These are phyloP conservation scores for Phanerotoma sp. DNA, from an alignment of 2,888 invertebrate species.

Conservation along the genomic window DNA sequence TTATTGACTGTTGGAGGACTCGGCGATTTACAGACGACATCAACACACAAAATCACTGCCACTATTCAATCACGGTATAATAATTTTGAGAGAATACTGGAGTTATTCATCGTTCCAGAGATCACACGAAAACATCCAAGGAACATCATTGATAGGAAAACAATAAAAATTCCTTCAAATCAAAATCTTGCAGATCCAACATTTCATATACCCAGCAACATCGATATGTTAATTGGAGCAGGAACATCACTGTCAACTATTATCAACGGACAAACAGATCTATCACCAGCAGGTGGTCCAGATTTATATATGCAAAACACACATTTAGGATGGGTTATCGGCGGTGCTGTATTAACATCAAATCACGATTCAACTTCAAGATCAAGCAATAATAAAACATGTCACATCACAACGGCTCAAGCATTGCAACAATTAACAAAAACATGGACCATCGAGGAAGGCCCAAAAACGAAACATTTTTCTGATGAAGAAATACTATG, in stretches of 20 bases:
- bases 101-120: too few species aligned
- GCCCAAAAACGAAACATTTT: neutral
- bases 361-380: neutral
- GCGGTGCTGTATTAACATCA: slow-evolving; percentile 1
- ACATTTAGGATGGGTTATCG: slow-evolving; percentile 19
- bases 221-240: slow-evolving; percentile 19
- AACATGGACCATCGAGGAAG: slow-evolving; percentile 1
- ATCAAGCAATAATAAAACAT: neutral
- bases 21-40: too few species aligned
- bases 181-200: slow-evolving; percentile 23
- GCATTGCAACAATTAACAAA: neutral
- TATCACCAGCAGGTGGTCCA: slow-evolving; percentile 2
- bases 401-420: neutral
- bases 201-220: slow-evolving; percentile 21
- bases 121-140: slow-evolving; percentile 5
- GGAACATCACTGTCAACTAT: slow-evolving; percentile 12
- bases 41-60: too few species aligned
- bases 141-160: slow-evolving; percentile 11
- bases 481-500: slow-evolving; percentile 8
- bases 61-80: too few species aligned
- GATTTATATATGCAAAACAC: slow-evolving; percentile 22
- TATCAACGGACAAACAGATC: slow-evolving; percentile 15
- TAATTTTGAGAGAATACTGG: too few species aligned
- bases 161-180: slow-evolving; percentile 1
- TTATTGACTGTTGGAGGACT: too few species aligned